Base-by-base conservation (phyloP, 2,797 vertebrate genomes). In the Diplodus sargus region DNA sequence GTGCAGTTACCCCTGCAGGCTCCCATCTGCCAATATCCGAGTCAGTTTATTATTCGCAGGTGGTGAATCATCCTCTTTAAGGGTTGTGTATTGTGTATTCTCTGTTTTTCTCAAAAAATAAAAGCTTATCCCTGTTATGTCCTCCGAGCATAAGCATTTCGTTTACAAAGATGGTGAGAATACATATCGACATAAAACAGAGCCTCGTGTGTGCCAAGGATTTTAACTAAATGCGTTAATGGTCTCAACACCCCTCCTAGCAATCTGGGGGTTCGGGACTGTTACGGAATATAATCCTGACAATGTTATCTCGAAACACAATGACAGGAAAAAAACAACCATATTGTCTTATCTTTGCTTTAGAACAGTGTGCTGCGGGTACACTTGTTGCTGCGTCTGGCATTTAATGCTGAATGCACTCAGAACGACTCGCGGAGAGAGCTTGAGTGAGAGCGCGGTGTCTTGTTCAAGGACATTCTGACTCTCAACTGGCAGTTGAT, bases 41-140 rank as follows among this genome's bases (percentile, higher is more conserved):
- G 70, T 62, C 52, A 30, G 39, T 85, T 89, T 85, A 83, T 89
- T 85, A 85, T 87, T 89, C 43, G 67, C 89, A 86, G 89, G 81
- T 89, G 80, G 84, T 91, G 87, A 90, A 87, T 91, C 89, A 84
- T 88, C 74, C 53, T 76, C 72, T 90, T 87, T 84, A 79, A 84
- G 69, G 69, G 72, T 70, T 79, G 51, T 71, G 48, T 76, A 52
- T 78, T 87, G 51, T 71, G 48, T 78, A 49, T 76, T 87, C 23
- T 74, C 59, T 43, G 49, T 30, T 56, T 84, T 58, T 76, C 47
- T 68, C 39, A 39, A 39, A 66, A 85, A 84, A 79, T 25, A 70
- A 65, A 82, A 73, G 23, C 3, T 57, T 68, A 69, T 74, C 61
- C 39, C 48, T 53, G 20, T 72, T 28, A 64, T 81, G 82, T 76